Evolutionary conservation across 30 jellyfish, hydroid and myxozoan species (phyloP).

Genomic region (Aurelia sp.): DNA sequence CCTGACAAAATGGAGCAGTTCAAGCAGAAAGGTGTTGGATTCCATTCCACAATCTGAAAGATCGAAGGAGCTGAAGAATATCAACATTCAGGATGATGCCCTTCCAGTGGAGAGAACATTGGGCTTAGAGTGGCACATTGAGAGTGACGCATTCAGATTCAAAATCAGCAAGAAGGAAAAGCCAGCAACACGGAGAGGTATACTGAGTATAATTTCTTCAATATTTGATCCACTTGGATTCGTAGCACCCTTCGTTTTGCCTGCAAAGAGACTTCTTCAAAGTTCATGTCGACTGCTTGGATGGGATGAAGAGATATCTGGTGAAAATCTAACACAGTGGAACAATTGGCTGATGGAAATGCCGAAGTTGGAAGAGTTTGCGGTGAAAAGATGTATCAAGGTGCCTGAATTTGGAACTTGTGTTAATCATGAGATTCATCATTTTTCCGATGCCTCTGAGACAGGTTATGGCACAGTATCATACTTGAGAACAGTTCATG

Average conservation of each 20-base stretch:
- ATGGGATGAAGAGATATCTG: slow-evolving; percentile 62
- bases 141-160: slow-evolving; percentile 30
- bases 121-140: slow-evolving; percentile 69
- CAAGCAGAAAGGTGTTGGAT: slow-evolving; percentile 9
- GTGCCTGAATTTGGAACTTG: slow-evolving; percentile 21
- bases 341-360: slow-evolving; percentile 32
- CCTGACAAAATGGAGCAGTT: slow-evolving; percentile 37
- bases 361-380: slow-evolving; percentile 41
- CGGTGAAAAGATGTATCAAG: slow-evolving; percentile 27
- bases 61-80: slow-evolving; percentile 31
- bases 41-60: slow-evolving; percentile 45
- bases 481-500: slow-evolving; percentile 36
- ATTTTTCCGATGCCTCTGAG: slow-evolving; percentile 58
- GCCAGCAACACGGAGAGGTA: slow-evolving; percentile 54
- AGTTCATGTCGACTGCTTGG: slow-evolving; percentile 18
- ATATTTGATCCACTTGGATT: slow-evolving; percentile 72
- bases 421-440: slow-evolving; percentile 34
- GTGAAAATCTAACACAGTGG: slow-evolving; percentile 39
- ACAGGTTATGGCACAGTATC: slow-evolving; percentile 64
- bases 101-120: slow-evolving; percentile 45
- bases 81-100: slow-evolving; percentile 25
- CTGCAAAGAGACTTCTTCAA: slow-evolving; percentile 62
- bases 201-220: slow-evolving; percentile 46
- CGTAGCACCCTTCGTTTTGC: slow-evolving; percentile 57
- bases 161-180: slow-evolving; percentile 31